Percentiles rank a stretch among this genome's conserved stretches.
Evolutionary conservation across 2,797 vertebrate genomes (phyloP).

Genomic region (Anomalospiza imberbis): DNA sequence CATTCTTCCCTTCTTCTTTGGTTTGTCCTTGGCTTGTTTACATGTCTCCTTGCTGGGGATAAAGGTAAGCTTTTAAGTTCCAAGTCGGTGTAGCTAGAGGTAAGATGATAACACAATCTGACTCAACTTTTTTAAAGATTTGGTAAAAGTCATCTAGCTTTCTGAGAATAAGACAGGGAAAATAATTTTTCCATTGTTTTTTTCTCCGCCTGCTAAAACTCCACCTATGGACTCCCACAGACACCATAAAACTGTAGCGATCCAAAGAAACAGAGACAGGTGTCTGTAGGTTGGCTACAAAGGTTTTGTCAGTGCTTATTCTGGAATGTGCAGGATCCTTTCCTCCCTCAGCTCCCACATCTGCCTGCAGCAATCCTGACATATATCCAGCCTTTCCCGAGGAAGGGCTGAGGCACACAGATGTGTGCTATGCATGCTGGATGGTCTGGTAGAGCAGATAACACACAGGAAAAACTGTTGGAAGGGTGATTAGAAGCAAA

Average conservation of each 20-base stretch:
- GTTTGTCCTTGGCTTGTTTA: slow-evolving; percentile 4
- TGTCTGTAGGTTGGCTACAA: neutral
- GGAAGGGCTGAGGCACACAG: neutral
- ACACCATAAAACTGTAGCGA: neutral
- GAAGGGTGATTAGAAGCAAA: neutral
- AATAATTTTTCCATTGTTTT: neutral
- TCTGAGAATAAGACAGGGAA: neutral
- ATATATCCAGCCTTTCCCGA: neutral
- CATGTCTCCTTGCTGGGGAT: neutral
- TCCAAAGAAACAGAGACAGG: neutral
- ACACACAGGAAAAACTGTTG: neutral
- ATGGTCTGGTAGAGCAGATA: neutral
- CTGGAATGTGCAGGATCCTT: neutral
- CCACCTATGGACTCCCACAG: no score
- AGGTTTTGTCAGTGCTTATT: neutral
- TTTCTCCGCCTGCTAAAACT: neutral
- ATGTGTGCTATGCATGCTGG: neutral
- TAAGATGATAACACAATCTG: neutral
- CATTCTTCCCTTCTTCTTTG: neutral
- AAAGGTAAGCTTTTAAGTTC: neutral
- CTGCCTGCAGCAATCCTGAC: neutral
- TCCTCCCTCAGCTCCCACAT: neutral
- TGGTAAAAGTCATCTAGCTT: neutral
- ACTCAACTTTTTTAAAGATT: neutral
- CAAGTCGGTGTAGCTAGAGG: neutral